Evolutionary conservation across 2,113 vertebrate genomes (phyloP), one percentile per base, ranked within the genome.

Genomic region (Pachycephala philippinensis): DNA sequence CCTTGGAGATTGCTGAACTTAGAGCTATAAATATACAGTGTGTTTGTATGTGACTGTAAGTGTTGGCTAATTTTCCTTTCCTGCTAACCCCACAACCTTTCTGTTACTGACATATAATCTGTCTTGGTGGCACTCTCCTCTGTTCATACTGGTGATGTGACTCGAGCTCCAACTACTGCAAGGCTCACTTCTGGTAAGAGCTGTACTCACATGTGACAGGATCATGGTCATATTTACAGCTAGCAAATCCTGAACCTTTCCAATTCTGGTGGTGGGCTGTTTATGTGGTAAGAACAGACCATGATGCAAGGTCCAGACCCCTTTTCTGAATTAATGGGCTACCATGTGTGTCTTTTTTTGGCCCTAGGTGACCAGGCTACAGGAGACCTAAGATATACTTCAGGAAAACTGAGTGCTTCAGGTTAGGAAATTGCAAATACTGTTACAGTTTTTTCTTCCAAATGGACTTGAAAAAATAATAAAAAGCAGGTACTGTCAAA

Each of bases 221-320:
- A 65, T 52, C 0, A 0, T 44, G 11, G 7, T 31, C 0, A 0
- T 80, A 33, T 54, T 84, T 35, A 40, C 14, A 65, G 6, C 15
- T 23, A 33, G 13, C 7, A 84, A 86, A 57, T 13, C 26, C 23
- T 47, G 9, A 42, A 17, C 12, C 8, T 49, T 57, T 40, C 28
- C 63, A 10, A 8, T 83, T 66, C 54, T 57, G 12, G 2, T 27
- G 20, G 42, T 23, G 39, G 11, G 44, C 33, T 39, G 7, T 12
- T 66, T 37, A 30, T 37, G 15, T 18, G 30, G 14, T 44, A 88
- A 60, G 26, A 71, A 35, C 5, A 45, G 17, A 64, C 12, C 61
- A 24, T 12, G 3, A 44, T 37, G 13, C 37, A 63, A 56, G 18
- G 20, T 71, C 30, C 26, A 61, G 23, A 75, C 1, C 2, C 1